Percentiles rank a stretch among this genome's conserved stretches.
phyloP scores from a whole-genome alignment of 2,888 invertebrate genomes.

The Orthosia cruda region DNA sequence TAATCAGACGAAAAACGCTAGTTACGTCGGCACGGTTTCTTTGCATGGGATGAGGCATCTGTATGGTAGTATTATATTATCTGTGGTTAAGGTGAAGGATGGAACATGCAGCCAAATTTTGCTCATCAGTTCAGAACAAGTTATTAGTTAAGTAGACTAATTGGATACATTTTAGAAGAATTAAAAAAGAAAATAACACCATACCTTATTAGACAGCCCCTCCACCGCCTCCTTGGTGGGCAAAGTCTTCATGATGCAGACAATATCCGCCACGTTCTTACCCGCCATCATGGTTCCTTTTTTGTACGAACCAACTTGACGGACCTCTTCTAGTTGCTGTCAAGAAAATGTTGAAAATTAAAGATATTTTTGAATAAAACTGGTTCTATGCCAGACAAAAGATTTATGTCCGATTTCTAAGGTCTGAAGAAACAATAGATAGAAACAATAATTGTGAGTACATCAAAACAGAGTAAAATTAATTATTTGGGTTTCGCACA shows the following conservation, averaged over 20 bases:
- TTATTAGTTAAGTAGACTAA: too few relatives aligned
- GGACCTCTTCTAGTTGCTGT: slow-evolving; percentile 94
- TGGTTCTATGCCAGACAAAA: background rate
- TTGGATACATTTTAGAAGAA: too few relatives aligned
- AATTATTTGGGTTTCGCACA: too few relatives aligned
- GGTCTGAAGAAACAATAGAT: background rate
- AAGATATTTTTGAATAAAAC: background rate
- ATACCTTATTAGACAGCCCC: slow-evolving; percentile 96
- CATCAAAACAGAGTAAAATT: background rate
- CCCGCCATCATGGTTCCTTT: slow-evolving; percentile 99
- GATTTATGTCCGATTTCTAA: slow-evolving; percentile 6
- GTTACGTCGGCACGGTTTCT: too few relatives aligned
- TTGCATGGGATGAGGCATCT: too few relatives aligned
- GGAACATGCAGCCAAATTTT: too few relatives aligned
- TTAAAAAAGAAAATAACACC: background rate
- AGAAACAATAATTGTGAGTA: too few relatives aligned
- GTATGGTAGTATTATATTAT: too few relatives aligned
- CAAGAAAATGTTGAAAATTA: background rate
- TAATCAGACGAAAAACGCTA: too few relatives aligned
- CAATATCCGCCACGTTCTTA: slow-evolving; percentile 98
- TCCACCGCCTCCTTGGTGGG: slow-evolving; percentile 99
- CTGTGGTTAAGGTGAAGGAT: too few relatives aligned
- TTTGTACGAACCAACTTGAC: slow-evolving; percentile 99
- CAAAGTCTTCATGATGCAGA: slow-evolving; percentile 98
- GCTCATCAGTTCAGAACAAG: too few relatives aligned